Conservation (phyloP, 2,888 invertebrate species). For the Protophormia terraenovae region DNA sequence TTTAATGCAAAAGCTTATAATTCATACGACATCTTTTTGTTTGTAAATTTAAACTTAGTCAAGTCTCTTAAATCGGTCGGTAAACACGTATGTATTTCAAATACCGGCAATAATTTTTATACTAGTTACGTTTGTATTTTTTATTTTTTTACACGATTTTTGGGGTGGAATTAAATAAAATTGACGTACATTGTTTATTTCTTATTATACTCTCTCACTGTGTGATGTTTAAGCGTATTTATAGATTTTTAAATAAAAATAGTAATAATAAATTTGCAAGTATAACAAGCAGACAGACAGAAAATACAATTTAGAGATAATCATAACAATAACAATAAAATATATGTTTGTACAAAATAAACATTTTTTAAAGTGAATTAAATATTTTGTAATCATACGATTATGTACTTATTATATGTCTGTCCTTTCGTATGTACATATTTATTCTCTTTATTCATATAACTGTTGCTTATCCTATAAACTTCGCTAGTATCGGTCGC, state of each 20-base stretch:
- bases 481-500: too few species aligned
- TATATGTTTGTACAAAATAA: too few species aligned
- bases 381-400: not conserved
- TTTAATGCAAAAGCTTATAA: slow-evolving; percentile 23
- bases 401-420: too few species aligned
- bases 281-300: not conserved
- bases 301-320: slow-evolving; percentile 35
- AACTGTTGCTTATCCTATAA: too few species aligned
- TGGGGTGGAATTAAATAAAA: slow-evolving; percentile 36
- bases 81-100: slow-evolving; percentile 36
- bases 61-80: slow-evolving; percentile 59
- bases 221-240: slow-evolving; percentile 32
- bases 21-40: slow-evolving; percentile 22
- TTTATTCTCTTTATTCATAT: too few species aligned
- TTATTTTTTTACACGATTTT: not conserved
- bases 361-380: not conserved
- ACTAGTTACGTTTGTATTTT: too few species aligned
- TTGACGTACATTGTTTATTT: slow-evolving; percentile 14
- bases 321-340: slow-evolving; percentile 32
- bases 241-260: slow-evolving; percentile 7
- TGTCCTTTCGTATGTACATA: too few species aligned
- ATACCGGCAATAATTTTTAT: slow-evolving; percentile 8
- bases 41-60: slow-evolving; percentile 53
- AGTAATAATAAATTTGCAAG: slow-evolving; percentile 10
- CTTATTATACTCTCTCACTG: not conserved